Conservation (phyloP, 1,140 invertebrate species). For the Apis cerana region DNA sequence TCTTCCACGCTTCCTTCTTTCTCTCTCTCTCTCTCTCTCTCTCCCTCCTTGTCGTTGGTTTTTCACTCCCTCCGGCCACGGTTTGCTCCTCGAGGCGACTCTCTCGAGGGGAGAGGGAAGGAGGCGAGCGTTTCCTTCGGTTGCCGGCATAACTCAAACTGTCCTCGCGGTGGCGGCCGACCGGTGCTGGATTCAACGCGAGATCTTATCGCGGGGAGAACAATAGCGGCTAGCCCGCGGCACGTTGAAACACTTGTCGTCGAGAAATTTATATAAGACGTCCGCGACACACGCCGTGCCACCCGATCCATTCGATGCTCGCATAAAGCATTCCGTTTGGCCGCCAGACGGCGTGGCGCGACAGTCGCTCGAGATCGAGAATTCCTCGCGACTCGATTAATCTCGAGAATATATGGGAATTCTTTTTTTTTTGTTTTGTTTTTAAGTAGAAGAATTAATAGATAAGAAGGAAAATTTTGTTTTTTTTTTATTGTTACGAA, state of each 20-base stretch:
- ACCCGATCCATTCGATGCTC: not conserved
- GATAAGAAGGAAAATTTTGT: no score
- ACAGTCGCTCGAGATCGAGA: not conserved
- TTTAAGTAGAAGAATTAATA: no score
- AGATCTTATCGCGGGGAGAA: constrained; percentile 72
- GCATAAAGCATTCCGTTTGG: constrained; percentile 18
- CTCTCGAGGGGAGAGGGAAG: not conserved
- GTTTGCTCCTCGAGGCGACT: not conserved
- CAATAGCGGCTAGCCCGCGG: constrained; percentile 61
- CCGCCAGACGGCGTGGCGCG: not conserved
- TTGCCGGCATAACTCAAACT: constrained; percentile 68
- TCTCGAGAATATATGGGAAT: no score
- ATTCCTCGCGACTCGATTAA: not conserved
- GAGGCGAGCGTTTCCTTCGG: constrained; percentile 53
- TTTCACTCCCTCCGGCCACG: constrained; percentile 27
- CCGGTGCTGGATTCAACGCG: constrained; percentile 64
- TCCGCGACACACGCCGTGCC: constrained; percentile 30
- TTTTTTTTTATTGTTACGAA: no score
- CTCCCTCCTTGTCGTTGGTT: not conserved
- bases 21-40: constrained; percentile 25
- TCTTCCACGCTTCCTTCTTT: constrained; percentile 22
- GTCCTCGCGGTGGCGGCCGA: constrained; percentile 55
- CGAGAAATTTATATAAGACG: constrained; percentile 65
- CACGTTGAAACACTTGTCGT: constrained; percentile 69
- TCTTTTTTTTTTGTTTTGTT: no score